These are phyloP conservation scores for Jaculus jaculus DNA, from an alignment of 2,113 vertebrate species.

Conservation along the genomic window DNA sequence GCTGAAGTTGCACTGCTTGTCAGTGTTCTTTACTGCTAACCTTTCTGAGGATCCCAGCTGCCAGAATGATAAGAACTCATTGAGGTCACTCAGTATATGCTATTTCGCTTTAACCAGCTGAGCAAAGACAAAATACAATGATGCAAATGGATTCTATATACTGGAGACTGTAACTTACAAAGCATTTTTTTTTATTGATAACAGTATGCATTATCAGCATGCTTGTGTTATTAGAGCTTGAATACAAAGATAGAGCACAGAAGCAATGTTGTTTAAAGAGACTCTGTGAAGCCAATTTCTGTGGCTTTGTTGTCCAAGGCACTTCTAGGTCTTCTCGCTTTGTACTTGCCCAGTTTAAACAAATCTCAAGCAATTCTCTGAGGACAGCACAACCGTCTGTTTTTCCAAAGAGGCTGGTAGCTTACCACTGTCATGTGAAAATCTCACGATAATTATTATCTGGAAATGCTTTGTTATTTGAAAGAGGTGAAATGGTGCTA, in stretches of 20 bases:
- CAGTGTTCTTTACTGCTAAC: too few species aligned
- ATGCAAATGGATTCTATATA: too few species aligned
- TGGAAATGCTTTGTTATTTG: neutral
- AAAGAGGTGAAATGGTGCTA: fast-evolving
- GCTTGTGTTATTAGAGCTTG: too few species aligned
- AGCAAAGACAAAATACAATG: too few species aligned
- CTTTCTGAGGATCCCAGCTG: neutral
- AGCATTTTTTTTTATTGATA: too few species aligned
- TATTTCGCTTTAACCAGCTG: too few species aligned
- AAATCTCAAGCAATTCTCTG: neutral
- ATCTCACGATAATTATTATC: neutral
- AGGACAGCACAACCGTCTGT: neutral
- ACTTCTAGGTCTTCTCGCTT: neutral
- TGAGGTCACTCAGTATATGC: too few species aligned
- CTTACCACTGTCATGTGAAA: neutral
- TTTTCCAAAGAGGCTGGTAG: neutral
- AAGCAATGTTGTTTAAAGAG: neutral
- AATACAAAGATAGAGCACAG: neutral
- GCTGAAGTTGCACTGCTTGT: neutral
- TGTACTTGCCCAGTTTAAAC: conserved; percentile 5
- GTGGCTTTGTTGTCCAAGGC: neutral
- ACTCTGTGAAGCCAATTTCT: neutral
- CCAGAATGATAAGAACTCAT: too few species aligned
- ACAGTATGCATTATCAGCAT: too few species aligned
- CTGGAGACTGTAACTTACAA: too few species aligned